A percentile compares a stretch with the other conserved stretches of the same genome.
phyloP scores from a whole-genome alignment of 2,888 invertebrate species.

The Lacanobia wlatinum region DNA sequence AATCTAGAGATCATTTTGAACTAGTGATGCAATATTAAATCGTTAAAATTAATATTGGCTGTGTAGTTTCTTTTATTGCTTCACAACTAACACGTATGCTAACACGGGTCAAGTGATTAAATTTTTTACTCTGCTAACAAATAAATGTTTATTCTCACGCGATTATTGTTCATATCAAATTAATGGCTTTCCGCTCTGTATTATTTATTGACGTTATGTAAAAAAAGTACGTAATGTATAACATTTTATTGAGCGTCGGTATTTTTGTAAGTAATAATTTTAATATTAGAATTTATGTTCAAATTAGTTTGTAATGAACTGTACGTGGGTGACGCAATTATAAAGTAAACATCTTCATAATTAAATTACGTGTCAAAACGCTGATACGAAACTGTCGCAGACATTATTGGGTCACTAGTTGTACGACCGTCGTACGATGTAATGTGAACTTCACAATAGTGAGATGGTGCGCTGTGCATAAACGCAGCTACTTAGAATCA shows the following conservation, averaged over 20 bases:
- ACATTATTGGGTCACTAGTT: constrained; percentile 82
- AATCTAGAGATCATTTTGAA: constrained; percentile 73
- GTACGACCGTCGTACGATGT: constrained; percentile 72
- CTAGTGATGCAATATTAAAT: constrained; percentile 88
- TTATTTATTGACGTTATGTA: constrained; percentile 79
- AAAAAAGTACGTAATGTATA: constrained; percentile 68
- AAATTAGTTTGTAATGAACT: constrained; percentile 50
- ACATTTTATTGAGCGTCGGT: constrained; percentile 58
- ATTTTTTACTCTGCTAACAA: constrained; percentile 80
- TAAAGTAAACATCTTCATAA: constrained; percentile 74
- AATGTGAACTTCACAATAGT: constrained; percentile 77
- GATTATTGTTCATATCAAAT: constrained; percentile 83
- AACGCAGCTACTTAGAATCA: constrained; percentile 27
- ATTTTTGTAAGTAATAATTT: constrained; percentile 56
- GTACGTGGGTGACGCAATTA: constrained; percentile 69
- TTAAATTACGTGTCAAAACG: constrained; percentile 79
- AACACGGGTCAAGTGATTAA: constrained; percentile 85
- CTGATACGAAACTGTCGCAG: constrained; percentile 77
- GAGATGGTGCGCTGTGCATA: constrained; percentile 58
- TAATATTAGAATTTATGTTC: constrained; percentile 57
- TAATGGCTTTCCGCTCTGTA: constrained; percentile 75
- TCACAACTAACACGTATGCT: constrained; percentile 86
- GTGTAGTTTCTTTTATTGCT: constrained; percentile 88
- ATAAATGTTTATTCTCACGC: constrained; percentile 88
- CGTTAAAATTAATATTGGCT: constrained; percentile 90